These are phyloP conservation scores for Epinephelus fuscoguttatus DNA, from an alignment of 2,113 vertebrate species.

Conservation along the genomic window DNA sequence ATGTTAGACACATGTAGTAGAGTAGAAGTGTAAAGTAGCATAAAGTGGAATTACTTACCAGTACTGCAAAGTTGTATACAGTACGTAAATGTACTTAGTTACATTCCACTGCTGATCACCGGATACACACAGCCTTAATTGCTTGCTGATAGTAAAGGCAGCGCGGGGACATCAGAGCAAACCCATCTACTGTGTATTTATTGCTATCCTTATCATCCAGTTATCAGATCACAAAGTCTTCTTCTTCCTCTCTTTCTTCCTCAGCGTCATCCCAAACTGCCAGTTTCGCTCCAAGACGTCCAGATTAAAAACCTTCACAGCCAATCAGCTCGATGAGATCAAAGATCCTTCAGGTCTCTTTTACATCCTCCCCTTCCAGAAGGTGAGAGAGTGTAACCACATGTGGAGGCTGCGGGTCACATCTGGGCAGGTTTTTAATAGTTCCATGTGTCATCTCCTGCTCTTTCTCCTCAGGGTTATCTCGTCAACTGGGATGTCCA, in stretches of 20 bases:
- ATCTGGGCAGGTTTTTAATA: fast-evolving
- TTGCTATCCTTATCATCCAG: no score
- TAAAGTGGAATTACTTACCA: no score
- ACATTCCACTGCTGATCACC: no score
- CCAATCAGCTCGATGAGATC: slow-evolving; percentile 98
- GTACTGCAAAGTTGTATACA: no score
- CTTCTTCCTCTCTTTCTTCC: not conserved
- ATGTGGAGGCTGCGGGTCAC: not conserved
- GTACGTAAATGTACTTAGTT: no score
- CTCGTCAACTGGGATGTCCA: slow-evolving; percentile 99
- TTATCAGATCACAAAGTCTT: no score
- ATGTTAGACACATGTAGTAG: no score
- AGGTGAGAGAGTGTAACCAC: slow-evolving; percentile 80
- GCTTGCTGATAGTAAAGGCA: no score
- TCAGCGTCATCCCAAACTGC: slow-evolving; percentile 96
- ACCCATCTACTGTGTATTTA: not conserved
- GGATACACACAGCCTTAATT: no score
- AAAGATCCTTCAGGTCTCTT: slow-evolving; percentile 98
- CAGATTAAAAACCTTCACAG: slow-evolving; percentile 97
- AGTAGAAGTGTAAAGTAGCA: no score
- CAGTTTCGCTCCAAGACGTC: slow-evolving; percentile 98
- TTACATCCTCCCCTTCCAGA: slow-evolving; percentile 98
- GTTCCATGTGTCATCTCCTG: not conserved
- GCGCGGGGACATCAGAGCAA: no score
- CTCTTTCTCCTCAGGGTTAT: slow-evolving; percentile 88